Evolutionary conservation across 2,888 invertebrate genomes (phyloP).

Genomic region (Antheraea yamamai): DNA sequence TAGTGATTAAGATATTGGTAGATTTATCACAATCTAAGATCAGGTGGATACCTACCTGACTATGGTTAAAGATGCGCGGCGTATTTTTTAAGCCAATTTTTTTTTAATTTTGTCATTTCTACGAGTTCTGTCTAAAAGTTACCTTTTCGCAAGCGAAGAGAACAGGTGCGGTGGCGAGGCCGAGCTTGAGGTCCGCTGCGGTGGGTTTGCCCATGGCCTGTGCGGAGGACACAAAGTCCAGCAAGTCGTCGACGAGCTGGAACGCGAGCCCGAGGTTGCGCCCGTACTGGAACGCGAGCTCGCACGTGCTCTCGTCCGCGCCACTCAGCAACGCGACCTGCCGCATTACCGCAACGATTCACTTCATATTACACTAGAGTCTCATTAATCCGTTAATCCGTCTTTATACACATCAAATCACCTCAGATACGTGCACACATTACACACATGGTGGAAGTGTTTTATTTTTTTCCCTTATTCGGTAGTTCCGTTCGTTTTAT

Average conservation of each 20-base stretch:
- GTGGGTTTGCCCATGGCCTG: slow-evolving; percentile 98
- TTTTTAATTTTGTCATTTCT: no score
- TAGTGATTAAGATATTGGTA: no score
- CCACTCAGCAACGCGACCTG: slow-evolving; percentile 94
- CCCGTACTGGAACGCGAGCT: slow-evolving; percentile 97
- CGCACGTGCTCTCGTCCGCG: slow-evolving; percentile 90
- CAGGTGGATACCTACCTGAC: no score
- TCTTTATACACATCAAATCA: no score
- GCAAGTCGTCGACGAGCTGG: slow-evolving; percentile 97
- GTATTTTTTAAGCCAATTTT: no score
- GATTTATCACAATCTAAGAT: no score
- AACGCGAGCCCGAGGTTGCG: slow-evolving; percentile 97
- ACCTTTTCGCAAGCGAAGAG: slow-evolving; percentile 98
- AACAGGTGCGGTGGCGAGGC: slow-evolving; percentile 98
- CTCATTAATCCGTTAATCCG: no score
- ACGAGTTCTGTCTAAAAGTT: slow-evolving; percentile 13
- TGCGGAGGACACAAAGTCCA: slow-evolving; percentile 97
- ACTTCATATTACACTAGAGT: not conserved
- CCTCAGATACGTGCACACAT: no score
- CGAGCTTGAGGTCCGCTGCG: slow-evolving; percentile 96
- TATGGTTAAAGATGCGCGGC: no score
- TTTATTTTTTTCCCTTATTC: no score
- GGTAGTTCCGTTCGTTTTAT: no score
- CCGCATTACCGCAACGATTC: not conserved
- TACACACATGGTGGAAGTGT: no score